Conservation (phyloP, 1,140 invertebrate genomes). For the Linepithema humile region DNA sequence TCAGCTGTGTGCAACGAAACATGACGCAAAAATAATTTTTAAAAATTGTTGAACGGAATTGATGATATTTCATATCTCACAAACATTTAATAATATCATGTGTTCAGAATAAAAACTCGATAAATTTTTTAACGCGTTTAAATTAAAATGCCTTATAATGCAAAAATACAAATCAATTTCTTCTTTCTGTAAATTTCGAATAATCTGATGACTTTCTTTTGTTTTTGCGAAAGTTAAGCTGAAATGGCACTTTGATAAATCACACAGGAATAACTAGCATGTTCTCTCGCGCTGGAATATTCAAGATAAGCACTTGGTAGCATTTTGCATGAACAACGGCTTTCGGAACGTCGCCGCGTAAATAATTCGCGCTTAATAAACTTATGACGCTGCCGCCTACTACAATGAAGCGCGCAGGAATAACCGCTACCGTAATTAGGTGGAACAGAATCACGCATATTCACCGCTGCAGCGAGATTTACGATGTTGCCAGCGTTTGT, state of each 20-base stretch:
- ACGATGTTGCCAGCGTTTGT: conserved; percentile 35
- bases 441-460: conserved; percentile 14
- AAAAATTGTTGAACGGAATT: not conserved
- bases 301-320: too few relatives aligned
- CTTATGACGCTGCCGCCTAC: conserved; percentile 22
- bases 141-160: too few relatives aligned
- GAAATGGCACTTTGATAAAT: too few relatives aligned
- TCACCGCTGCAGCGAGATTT: conserved; percentile 44
- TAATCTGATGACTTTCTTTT: not conserved
- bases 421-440: conserved; percentile 41
- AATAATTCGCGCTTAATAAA: conserved; percentile 44
- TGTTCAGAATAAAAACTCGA: not conserved
- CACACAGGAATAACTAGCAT: too few relatives aligned
- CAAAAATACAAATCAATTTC: too few relatives aligned
- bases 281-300: too few relatives aligned
- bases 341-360: not conserved
- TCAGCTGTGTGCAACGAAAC: not conserved
- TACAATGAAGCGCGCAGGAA: conserved; percentile 8
- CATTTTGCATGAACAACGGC: too few relatives aligned
- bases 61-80: not conserved
- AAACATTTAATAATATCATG: not conserved
- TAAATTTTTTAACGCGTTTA: too few relatives aligned
- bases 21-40: not conserved
- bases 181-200: too few relatives aligned
- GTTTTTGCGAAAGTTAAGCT: too few relatives aligned